Conservation (phyloP, 2,888 invertebrate species). For the Drosophila aldrichi region DNA sequence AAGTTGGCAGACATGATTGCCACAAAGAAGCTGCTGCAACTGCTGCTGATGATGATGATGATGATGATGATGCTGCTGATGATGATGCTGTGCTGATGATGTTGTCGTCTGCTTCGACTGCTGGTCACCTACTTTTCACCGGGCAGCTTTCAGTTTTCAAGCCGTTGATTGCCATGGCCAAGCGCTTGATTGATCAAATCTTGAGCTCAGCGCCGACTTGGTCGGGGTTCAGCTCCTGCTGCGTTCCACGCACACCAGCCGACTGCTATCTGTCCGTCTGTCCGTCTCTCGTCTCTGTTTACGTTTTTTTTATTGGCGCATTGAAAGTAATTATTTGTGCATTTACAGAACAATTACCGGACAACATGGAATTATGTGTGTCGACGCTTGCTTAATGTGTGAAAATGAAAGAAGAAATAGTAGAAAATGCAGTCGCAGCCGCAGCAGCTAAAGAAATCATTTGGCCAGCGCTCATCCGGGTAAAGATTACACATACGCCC, state of each 20-base stretch:
- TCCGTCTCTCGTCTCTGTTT: slow-evolving; percentile 5
- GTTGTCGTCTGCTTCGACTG: slow-evolving; percentile 29
- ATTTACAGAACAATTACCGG: slow-evolving; percentile 80
- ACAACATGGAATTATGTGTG: slow-evolving; percentile 78
- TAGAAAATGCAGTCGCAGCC: neutral
- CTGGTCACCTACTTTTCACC: slow-evolving; percentile 77
- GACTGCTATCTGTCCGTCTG: slow-evolving; percentile 15
- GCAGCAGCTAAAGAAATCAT: slow-evolving; percentile 26
- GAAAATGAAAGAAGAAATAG: slow-evolving; percentile 54
- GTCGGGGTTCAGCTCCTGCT: slow-evolving; percentile 64
- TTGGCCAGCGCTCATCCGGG: slow-evolving; percentile 67
- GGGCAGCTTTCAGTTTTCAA: slow-evolving; percentile 63
- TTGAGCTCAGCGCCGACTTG: slow-evolving; percentile 23
- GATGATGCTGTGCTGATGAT: slow-evolving; percentile 29
- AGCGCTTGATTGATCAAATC: slow-evolving; percentile 71
- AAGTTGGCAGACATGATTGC: slow-evolving; percentile 68
- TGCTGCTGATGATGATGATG: slow-evolving; percentile 9
- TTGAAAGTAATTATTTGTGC: slow-evolving; percentile 80
- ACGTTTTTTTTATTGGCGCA: slow-evolving; percentile 63
- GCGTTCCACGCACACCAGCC: slow-evolving; percentile 41
- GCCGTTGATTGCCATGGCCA: slow-evolving; percentile 55
- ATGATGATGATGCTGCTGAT: slow-evolving; percentile 12
- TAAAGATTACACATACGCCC: slow-evolving; percentile 70
- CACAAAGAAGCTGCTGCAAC: slow-evolving; percentile 14
- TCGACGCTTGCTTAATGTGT: slow-evolving; percentile 74